Conservation (phyloP, 2,113 vertebrate species). For the Corynorhinus townsendii region DNA sequence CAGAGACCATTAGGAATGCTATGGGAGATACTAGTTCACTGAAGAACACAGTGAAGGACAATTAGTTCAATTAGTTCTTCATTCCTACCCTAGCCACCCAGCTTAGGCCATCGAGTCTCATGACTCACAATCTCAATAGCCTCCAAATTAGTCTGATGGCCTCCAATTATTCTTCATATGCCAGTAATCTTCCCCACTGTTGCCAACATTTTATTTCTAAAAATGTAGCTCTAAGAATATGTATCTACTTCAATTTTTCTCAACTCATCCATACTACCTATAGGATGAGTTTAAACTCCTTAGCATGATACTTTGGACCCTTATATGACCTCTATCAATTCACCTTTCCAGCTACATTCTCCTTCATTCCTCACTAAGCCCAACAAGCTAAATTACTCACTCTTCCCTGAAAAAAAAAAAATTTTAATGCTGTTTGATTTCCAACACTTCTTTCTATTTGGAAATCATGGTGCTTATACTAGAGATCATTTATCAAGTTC, state of each 20-base stretch:
- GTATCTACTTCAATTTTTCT: not conserved
- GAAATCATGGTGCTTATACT: not conserved
- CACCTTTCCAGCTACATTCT: not conserved
- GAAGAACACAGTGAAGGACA: not conserved
- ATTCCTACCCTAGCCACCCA: not conserved
- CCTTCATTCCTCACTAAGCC: not conserved
- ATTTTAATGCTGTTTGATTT: not conserved
- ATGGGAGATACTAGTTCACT: not conserved
- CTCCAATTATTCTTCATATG: not conserved
- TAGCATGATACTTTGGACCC: not conserved
- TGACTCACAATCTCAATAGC: not conserved
- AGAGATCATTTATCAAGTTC: not conserved
- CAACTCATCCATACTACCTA: not conserved
- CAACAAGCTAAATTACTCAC: not conserved
- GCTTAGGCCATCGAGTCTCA: not conserved
- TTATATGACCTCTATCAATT: not conserved
- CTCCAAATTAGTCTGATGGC: not conserved
- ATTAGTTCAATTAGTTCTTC: not conserved
- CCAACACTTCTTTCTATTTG: not conserved
- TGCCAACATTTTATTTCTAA: not conserved
- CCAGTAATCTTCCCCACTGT: not conserved
- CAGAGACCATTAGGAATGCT: not conserved
- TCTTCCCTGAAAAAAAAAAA: not conserved
- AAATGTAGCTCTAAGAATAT: not conserved
- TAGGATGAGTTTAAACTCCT: not conserved